phyloP scores from a whole-genome alignment of 2,113 vertebrate genomes.

The Tragelaphus imberbis region DNA sequence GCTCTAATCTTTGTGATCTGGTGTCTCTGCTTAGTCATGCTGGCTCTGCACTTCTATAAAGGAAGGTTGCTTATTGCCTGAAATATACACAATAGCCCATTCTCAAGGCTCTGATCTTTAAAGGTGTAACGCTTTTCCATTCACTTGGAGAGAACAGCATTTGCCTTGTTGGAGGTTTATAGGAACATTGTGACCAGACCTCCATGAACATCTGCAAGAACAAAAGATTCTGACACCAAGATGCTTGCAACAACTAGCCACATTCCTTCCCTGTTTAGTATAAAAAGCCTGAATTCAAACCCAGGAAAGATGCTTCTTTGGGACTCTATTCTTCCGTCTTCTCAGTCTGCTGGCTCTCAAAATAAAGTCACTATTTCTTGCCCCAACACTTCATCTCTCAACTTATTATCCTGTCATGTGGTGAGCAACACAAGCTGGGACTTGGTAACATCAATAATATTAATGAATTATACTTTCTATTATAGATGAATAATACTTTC shows the following conservation, averaged over 20 bases:
- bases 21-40: background rate
- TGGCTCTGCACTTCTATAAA: background rate
- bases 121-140: background rate
- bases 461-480: background rate
- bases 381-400: background rate
- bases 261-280: background rate
- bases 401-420: background rate
- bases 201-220: background rate
- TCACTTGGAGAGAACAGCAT: background rate
- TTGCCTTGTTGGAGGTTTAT: background rate
- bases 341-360: background rate
- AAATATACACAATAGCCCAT: background rate
- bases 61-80: background rate
- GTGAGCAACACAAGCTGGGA: background rate
- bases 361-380: background rate
- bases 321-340: background rate
- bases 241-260: background rate
- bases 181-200: background rate
- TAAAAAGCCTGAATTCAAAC: background rate
- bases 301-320: background rate
- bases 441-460: background rate
- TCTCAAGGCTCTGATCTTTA: background rate
- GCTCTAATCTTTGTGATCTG: background rate
- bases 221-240: background rate
- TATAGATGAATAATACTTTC: background rate